Base-by-base conservation (phyloP, 2,888 invertebrate species). In the Julus scandinavius region DNA sequence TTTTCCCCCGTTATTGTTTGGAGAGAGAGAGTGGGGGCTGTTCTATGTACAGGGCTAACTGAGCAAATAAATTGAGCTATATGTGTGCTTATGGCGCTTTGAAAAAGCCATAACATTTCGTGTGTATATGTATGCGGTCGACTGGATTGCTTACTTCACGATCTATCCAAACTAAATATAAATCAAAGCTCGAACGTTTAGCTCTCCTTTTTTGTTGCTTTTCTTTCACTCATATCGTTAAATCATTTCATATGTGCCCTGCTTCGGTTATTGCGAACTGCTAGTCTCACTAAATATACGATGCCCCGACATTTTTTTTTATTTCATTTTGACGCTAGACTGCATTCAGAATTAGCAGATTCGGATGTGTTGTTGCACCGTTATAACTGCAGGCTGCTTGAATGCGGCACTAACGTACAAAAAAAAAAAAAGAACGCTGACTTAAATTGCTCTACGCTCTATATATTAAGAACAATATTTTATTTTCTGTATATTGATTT, bases 111-210 rank as follows among this genome's bases (percentile, higher is more conserved):
- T 80, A 80, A 80, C 38, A 80, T 80, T 80, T 80, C 38, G 80
- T 38, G 38, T 80, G 38, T 80, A 80, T 80, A 80, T 80, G 80
- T 80, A 80, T 80, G 80, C 80, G 80, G 80, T 80, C 80, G 80
- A 80, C 80, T 80, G 80, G 80, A 80, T 80, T 80, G 80, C 80
- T 80, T 80, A 80, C 80, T 80, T 80, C 80, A 80, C 80, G 80
- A 80, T 80, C 80, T 80, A 80, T 80, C 80, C 80, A 80, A 80
- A 80, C 80, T 80, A 38, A 80, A 40, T 80, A 80, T 80, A 80
- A 80, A 80, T 80, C 80, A 80, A 80, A 80, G 80, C 80, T 80
- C 80, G 80, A 80, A 80, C 80, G 80, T 80, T 80, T 80, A 80
- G 80, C 80, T 38, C 80, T 80, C 80, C 80, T 80, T 80, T 80